Percentiles rank a stretch among this genome's conserved stretches.
phyloP scores from a whole-genome alignment of 2,888 invertebrate genomes.

The Empis livida region DNA sequence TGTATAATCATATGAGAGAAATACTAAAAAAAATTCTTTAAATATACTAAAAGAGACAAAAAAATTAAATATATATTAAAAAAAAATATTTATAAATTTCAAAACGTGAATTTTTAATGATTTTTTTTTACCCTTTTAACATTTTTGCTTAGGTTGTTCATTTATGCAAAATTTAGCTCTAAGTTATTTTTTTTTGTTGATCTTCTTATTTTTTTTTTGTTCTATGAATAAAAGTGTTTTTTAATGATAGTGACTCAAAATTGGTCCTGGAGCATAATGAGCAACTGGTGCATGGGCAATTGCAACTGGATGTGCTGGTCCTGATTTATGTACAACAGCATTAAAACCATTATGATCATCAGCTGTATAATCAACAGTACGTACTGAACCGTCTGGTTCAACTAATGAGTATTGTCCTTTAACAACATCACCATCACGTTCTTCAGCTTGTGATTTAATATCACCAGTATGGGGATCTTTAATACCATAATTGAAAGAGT shows the following conservation, averaged over 20 bases:
- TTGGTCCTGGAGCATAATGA: conserved; percentile 35
- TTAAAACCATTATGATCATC: conserved; percentile 60
- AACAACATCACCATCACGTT: conserved; percentile 57
- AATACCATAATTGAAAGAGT: conserved; percentile 56
- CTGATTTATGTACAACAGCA: conserved; percentile 52
- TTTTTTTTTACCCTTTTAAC: not conserved
- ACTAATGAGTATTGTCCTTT: conserved; percentile 49
- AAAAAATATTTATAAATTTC: too few relatives aligned
- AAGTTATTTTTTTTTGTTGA: conserved; percentile 5
- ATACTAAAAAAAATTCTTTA: too few relatives aligned
- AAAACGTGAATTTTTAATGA: not conserved
- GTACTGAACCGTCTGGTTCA: conserved; percentile 38
- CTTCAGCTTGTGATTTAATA: conserved; percentile 54
- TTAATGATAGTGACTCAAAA: conserved; percentile 35
- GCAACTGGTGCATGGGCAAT: conserved; percentile 31
- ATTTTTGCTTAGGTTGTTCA: conserved; percentile 2
- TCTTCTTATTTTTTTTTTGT: too few relatives aligned
- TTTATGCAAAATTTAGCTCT: conserved; percentile 1
- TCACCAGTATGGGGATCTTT: conserved; percentile 61
- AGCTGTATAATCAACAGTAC: conserved; percentile 51
- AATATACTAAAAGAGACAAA: too few relatives aligned
- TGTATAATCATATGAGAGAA: too few relatives aligned
- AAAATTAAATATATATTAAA: too few relatives aligned
- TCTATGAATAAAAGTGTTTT: conserved; percentile 10
- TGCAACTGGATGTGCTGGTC: conserved; percentile 39